A percentile compares a stretch with the other conserved stretches of the same genome.
Evolutionary conservation across 2,888 invertebrate genomes (phyloP).

Genomic region (Cremastobaeus sp.): DNA sequence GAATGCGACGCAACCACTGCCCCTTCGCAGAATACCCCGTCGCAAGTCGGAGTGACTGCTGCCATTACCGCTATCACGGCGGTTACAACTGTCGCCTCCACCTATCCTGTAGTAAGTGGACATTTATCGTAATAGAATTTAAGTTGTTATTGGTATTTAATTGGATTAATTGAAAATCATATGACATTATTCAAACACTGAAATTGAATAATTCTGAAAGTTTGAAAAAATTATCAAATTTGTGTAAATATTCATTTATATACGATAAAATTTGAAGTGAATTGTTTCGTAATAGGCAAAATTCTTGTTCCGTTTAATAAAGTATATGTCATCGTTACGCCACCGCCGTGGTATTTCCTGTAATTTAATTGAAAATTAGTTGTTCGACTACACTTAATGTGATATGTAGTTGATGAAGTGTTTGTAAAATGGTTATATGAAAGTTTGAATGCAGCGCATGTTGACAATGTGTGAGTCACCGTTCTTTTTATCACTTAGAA

Average conservation of each 20-base stretch:
- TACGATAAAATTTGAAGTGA: no score
- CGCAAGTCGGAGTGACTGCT: slow-evolving; percentile 73
- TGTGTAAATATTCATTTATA: no score
- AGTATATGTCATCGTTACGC: slow-evolving; percentile 19
- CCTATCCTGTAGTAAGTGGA: slow-evolving; percentile 74
- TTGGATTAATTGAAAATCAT: no score
- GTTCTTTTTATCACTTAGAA: slow-evolving; percentile 7
- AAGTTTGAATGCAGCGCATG: slow-evolving; percentile 4
- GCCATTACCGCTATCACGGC: slow-evolving; percentile 66
- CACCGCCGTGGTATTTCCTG: slow-evolving; percentile 32
- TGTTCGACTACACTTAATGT: slow-evolving; percentile 14
- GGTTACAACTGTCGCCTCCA: slow-evolving; percentile 65
- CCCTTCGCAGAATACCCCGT: slow-evolving; percentile 74
- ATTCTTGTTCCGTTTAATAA: not conserved
- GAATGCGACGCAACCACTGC: slow-evolving; percentile 74
- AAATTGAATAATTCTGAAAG: no score
- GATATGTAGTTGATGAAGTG: slow-evolving; percentile 10
- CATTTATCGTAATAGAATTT: no score
- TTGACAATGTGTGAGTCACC: slow-evolving; percentile 3
- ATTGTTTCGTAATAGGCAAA: slow-evolving; percentile 11
- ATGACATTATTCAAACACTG: no score
- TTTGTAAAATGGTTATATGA: slow-evolving; percentile 7
- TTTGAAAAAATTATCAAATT: no score
- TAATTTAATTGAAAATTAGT: slow-evolving; percentile 41
- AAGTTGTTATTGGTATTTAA: no score